These are phyloP conservation scores for Emydura subglobosa DNA, from an alignment of 2,113 vertebrate genomes.

Conservation along the genomic window DNA sequence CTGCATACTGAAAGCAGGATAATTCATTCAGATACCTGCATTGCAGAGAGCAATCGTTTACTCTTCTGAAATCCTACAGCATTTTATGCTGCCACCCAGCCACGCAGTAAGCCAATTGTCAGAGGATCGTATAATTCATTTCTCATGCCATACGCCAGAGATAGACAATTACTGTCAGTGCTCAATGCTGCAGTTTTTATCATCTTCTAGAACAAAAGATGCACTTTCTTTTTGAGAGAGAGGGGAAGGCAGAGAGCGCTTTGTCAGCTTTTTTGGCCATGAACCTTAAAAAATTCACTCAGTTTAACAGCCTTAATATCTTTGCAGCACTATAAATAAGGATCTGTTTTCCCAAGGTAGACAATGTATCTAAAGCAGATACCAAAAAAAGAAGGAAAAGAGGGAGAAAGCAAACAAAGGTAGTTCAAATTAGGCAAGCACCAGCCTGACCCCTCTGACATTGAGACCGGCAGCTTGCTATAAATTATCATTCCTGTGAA, in stretches of 20 bases:
- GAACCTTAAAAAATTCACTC: slow-evolving; percentile 57
- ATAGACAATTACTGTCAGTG: slow-evolving; percentile 60
- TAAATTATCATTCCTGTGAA: slow-evolving; percentile 76
- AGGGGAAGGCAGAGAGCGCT: not conserved
- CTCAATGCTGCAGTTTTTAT: slow-evolving; percentile 44
- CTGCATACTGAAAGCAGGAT: not conserved
- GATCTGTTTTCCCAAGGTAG: slow-evolving; percentile 56
- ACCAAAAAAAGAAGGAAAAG: not conserved
- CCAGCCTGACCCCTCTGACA: slow-evolving; percentile 69
- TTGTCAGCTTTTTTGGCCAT: slow-evolving; percentile 52
- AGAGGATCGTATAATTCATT: slow-evolving; percentile 61
- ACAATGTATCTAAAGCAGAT: not conserved
- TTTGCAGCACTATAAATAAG: slow-evolving; percentile 65
- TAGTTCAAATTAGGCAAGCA: slow-evolving; percentile 39
- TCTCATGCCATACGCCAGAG: slow-evolving; percentile 37
- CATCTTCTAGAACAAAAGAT: slow-evolving; percentile 44
- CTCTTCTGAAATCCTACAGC: slow-evolving; percentile 43
- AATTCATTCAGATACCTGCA: slow-evolving; percentile 61
- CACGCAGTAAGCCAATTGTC: slow-evolving; percentile 9
- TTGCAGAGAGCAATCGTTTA: slow-evolving; percentile 54
- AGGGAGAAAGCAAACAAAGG: slow-evolving; percentile 44
- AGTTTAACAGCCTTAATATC: slow-evolving; percentile 58
- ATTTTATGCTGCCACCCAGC: slow-evolving; percentile 27
- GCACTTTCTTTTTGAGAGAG: not conserved
- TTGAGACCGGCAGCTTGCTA: slow-evolving; percentile 57